Evolutionary conservation across 1,140 invertebrate species (phyloP).

Genomic region (Drosophila watanabei): DNA sequence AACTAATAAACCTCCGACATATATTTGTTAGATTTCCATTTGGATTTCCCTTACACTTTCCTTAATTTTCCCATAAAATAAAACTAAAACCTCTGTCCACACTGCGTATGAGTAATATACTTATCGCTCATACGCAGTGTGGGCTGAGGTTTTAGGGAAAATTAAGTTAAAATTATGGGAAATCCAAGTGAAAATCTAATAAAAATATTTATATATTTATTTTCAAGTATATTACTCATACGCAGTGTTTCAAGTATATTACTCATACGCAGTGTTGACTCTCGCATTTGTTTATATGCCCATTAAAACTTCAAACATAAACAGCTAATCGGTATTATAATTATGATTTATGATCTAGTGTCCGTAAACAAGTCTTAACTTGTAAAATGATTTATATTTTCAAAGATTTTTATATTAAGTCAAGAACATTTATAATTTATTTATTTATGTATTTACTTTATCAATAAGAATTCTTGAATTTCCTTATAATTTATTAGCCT

Average conservation of each 20-base stretch:
- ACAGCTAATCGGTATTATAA: neutral
- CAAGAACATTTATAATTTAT: neutral
- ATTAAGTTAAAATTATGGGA: no score
- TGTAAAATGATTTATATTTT: neutral
- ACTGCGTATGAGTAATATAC: constrained; percentile 14
- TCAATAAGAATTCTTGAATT: no score
- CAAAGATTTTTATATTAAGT: neutral
- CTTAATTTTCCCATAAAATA: no score
- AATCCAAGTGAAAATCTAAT: no score
- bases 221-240: constrained; percentile 20
- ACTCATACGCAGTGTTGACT: constrained; percentile 17
- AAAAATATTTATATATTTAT: no score
- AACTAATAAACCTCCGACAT: no score
- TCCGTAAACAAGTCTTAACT: no score
- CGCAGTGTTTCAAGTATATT: neutral
- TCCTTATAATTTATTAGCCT: neutral
- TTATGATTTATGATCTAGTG: constrained; percentile 1
- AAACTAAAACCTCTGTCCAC: no score
- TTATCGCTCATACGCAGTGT: constrained; percentile 5
- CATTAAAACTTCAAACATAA: constrained; percentile 3
- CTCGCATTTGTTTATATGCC: neutral
- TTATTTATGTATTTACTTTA: neutral
- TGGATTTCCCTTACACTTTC: no score
- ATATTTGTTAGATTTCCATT: no score
- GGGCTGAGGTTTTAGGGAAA: neutral